phyloP scores from a whole-genome alignment of 2,888 invertebrate species.

The Heliothis peltigera region DNA sequence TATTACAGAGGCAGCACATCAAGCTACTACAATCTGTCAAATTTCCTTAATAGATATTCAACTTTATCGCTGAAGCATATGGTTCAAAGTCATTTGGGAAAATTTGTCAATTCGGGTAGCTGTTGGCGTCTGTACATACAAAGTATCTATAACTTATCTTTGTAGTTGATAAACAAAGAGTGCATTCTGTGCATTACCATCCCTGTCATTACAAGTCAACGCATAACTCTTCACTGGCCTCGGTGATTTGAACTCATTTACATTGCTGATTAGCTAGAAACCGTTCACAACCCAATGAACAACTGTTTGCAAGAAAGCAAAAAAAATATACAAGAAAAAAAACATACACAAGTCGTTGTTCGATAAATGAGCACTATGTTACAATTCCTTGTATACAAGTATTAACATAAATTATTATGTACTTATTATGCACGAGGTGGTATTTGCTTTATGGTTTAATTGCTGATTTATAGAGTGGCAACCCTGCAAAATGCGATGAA shows the following conservation, averaged over 20 bases:
- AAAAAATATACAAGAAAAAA: conserved; percentile 44
- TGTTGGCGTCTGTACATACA: not conserved
- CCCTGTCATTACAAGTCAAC: conserved; percentile 62
- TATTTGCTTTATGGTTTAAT: conserved; percentile 22
- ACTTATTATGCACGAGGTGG: conserved; percentile 16
- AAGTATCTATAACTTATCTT: conserved; percentile 23
- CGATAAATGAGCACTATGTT: conserved; percentile 50
- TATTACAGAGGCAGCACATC: too few relatives aligned
- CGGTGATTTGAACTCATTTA: conserved; percentile 64
- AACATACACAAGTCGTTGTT: conserved; percentile 48
- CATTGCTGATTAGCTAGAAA: conserved; percentile 74
- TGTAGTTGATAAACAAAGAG: conserved; percentile 30
- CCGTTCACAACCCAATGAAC: conserved; percentile 61
- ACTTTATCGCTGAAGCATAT: too few relatives aligned
- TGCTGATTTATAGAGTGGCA: conserved; percentile 16
- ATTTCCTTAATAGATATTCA: too few relatives aligned
- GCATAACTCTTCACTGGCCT: conserved; percentile 62
- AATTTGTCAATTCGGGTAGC: too few relatives aligned
- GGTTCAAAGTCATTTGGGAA: too few relatives aligned
- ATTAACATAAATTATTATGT: conserved; percentile 56
- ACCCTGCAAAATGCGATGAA: conserved; percentile 20
- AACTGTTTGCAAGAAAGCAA: conserved; percentile 45
- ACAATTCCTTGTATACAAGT: conserved; percentile 51
- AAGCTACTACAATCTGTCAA: too few relatives aligned
- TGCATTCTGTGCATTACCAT: conserved; percentile 18